Evolutionary conservation across 2,888 invertebrate species (phyloP).

Genomic region (Lapara coniferarum): DNA sequence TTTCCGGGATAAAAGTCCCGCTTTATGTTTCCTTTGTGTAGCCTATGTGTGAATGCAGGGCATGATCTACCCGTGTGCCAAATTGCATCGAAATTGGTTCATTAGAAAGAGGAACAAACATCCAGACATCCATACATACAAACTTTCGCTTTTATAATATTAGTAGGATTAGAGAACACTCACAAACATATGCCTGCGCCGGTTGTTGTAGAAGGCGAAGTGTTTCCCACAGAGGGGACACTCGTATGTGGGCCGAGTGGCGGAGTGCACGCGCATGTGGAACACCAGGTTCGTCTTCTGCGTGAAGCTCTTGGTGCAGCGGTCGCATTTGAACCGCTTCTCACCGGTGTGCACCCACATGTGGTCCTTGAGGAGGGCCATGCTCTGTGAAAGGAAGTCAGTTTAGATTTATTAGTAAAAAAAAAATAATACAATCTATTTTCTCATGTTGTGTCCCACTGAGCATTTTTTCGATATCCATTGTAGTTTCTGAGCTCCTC

Average conservation of each 20-base stretch:
- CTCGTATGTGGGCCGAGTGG: constrained; percentile 53
- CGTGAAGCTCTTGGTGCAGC: constrained; percentile 69
- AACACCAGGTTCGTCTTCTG: constrained; percentile 71
- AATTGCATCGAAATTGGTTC: too few relatives aligned
- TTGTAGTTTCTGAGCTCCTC: too few relatives aligned
- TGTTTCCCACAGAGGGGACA: constrained; percentile 69
- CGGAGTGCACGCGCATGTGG: constrained; percentile 65
- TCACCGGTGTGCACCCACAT: constrained; percentile 77
- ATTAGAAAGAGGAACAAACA: too few relatives aligned
- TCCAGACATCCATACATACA: too few relatives aligned
- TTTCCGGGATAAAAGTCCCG: too few relatives aligned
- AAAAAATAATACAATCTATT: not conserved
- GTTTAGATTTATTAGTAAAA: not conserved
- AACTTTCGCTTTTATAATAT: too few relatives aligned
- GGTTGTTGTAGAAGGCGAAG: constrained; percentile 72
- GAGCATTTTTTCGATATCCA: too few relatives aligned
- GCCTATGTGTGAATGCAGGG: too few relatives aligned
- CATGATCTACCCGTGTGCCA: too few relatives aligned
- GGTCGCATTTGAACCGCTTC: constrained; percentile 70
- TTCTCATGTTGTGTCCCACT: too few relatives aligned
- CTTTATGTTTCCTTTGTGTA: too few relatives aligned
- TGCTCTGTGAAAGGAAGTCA: constrained; percentile 52
- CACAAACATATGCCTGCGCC: constrained; percentile 76
- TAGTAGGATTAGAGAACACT: too few relatives aligned
- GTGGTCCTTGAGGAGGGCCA: constrained; percentile 74